Conservation (phyloP, 2,888 invertebrate species). For the Mythimna loreyi region DNA sequence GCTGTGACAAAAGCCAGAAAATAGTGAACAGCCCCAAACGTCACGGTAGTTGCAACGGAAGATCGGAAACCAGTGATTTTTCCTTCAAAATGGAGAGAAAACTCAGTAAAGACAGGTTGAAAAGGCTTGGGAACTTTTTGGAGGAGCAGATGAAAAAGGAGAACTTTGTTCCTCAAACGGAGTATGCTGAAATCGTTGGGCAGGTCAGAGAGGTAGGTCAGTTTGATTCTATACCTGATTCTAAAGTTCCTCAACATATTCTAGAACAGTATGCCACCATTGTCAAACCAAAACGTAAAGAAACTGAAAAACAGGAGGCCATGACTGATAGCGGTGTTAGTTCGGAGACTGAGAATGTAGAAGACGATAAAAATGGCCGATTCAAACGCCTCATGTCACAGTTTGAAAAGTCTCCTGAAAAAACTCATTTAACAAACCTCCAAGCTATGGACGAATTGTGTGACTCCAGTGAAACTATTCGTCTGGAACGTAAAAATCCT, state of each 20-base stretch:
- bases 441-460: slow-evolving; percentile 79
- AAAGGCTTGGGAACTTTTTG: slow-evolving; percentile 81
- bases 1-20: slow-evolving; percentile 87
- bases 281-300: slow-evolving; percentile 78
- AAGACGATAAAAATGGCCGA: slow-evolving; percentile 81
- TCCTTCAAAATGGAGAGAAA: slow-evolving; percentile 82
- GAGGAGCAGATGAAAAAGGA: slow-evolving; percentile 88
- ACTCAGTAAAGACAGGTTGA: slow-evolving; percentile 83
- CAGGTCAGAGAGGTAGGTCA: slow-evolving; percentile 62
- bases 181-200: slow-evolving; percentile 55
- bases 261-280: slow-evolving; percentile 88
- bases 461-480: slow-evolving; percentile 85
- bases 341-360: slow-evolving; percentile 87
- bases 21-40: slow-evolving; percentile 78
- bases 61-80: slow-evolving; percentile 82
- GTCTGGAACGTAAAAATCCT: slow-evolving; percentile 85
- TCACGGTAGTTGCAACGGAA: slow-evolving; percentile 82
- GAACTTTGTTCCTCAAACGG: slow-evolving; percentile 74
- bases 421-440: slow-evolving; percentile 74
- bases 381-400: slow-evolving; percentile 73
- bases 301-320: slow-evolving; percentile 79
- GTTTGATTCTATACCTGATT: slow-evolving; percentile 80
- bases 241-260: slow-evolving; percentile 85
- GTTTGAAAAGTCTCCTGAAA: slow-evolving; percentile 61
- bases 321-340: slow-evolving; percentile 89